A percentile compares a stretch with the other conserved stretches of the same genome.
Conservation (phyloP, 92 coral and sea anemone genomes). For the Palythoa caribaeorum region DNA sequence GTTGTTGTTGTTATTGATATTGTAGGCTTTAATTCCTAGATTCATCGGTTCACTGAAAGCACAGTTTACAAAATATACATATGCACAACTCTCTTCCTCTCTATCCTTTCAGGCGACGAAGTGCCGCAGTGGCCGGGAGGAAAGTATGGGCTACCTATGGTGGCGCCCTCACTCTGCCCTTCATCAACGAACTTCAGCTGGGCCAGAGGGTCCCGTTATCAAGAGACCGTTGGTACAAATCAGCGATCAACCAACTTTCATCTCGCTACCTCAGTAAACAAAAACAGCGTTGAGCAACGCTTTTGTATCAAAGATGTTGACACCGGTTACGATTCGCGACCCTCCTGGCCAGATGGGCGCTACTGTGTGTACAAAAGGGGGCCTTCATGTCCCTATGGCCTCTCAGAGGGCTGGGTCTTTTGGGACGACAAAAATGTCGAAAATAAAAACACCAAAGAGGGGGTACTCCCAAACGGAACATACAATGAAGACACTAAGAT, state of each 20-base stretch:
- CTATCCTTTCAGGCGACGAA: background rate
- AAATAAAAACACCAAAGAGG: conserved; percentile 48
- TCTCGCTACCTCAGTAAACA: conserved; percentile 48
- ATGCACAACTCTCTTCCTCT: background rate
- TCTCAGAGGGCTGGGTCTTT: conserved; percentile 50
- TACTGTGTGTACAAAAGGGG: conserved; percentile 64
- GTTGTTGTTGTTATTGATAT: too few species aligned
- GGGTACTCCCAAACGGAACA: conserved; percentile 55
- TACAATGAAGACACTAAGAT: conserved; percentile 57
- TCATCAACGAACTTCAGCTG: conserved; percentile 45
- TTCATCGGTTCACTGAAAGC: too few species aligned
- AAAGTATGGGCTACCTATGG: conserved; percentile 56
- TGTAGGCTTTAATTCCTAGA: too few species aligned
- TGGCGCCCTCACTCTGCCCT: conserved; percentile 52
- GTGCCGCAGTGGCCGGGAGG: conserved; percentile 51
- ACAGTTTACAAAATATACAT: too few species aligned
- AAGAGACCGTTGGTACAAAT: conserved; percentile 55
- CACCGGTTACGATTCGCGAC: conserved; percentile 17
- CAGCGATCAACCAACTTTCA: conserved; percentile 43
- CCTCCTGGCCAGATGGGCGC: conserved; percentile 57
- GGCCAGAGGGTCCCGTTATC: conserved; percentile 48
- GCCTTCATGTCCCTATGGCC: conserved; percentile 41
- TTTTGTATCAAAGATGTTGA: conserved; percentile 56
- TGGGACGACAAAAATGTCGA: conserved; percentile 56
- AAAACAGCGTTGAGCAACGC: conserved; percentile 45